These are phyloP conservation scores for Drymodes brunneopygia DNA, from an alignment of 2,113 vertebrate species.

Conservation along the genomic window DNA sequence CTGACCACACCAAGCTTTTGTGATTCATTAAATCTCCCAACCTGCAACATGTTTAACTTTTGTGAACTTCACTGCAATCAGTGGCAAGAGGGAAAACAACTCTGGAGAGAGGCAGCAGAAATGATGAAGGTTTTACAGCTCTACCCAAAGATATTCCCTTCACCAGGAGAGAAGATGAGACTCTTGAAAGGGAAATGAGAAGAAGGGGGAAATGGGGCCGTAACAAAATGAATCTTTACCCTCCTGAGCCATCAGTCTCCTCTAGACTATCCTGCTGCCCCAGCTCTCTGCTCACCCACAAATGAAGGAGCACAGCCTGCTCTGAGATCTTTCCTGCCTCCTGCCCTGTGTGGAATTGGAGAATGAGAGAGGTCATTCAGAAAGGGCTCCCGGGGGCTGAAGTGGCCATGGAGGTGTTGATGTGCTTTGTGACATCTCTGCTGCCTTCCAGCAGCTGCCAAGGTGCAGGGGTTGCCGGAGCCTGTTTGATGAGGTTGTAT, in stretches of 20 bases:
- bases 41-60: conserved; percentile 10
- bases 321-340: background rate
- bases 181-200: background rate
- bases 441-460: background rate
- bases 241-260: background rate
- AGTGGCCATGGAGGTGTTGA: background rate
- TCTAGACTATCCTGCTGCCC: background rate
- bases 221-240: background rate
- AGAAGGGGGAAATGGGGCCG: background rate
- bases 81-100: background rate
- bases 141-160: background rate
- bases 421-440: background rate
- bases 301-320: background rate
- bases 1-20: background rate
- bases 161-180: background rate
- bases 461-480: background rate
- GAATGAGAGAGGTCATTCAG: background rate
- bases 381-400: background rate
- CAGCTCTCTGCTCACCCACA: background rate
- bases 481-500: background rate
- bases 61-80: background rate
- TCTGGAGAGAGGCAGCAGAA: conserved; percentile 13
- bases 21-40: conserved; percentile 24
- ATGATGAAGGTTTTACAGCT: background rate
- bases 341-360: background rate